phyloP scores from a whole-genome alignment of 2,888 invertebrate species.

The Endomychus coccineus region DNA sequence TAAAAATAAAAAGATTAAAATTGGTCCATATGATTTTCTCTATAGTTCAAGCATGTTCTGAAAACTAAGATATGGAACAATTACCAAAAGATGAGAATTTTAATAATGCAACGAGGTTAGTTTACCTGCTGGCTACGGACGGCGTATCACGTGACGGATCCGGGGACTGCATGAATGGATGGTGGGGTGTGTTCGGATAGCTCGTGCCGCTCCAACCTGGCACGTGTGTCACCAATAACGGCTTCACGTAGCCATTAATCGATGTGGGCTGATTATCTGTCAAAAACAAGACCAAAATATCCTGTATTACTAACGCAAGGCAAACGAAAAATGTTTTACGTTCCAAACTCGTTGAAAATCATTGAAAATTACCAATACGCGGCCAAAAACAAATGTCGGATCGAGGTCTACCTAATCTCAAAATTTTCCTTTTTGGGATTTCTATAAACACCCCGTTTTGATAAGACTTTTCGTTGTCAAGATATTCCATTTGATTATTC shows the following conservation, averaged over 20 bases:
- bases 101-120: constrained; percentile 4
- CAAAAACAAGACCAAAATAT: too few species aligned
- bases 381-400: too few species aligned
- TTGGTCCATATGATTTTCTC: constrained; percentile 15
- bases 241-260: constrained; percentile 80
- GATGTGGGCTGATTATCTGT: constrained; percentile 52
- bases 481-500: too few species aligned
- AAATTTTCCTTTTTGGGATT: too few species aligned
- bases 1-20: too few species aligned
- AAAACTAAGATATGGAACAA: constrained; percentile 31
- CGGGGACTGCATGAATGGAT: constrained; percentile 60
- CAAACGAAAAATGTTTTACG: too few species aligned
- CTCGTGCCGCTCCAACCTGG: constrained; percentile 57
- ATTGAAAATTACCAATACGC: too few species aligned
- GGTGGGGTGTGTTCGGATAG: constrained; percentile 62
- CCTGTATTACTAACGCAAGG: too few species aligned
- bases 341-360: too few species aligned
- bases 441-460: too few species aligned
- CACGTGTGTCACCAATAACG: constrained; percentile 74
- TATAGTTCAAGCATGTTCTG: constrained; percentile 41
- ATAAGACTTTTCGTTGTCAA: too few species aligned
- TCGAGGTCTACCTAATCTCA: too few species aligned
- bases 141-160: constrained; percentile 69
- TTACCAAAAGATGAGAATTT: constrained; percentile 7
- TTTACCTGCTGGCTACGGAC: constrained; percentile 68